These are phyloP conservation scores for Nineta flava DNA, from an alignment of 2,888 invertebrate genomes.

Conservation along the genomic window DNA sequence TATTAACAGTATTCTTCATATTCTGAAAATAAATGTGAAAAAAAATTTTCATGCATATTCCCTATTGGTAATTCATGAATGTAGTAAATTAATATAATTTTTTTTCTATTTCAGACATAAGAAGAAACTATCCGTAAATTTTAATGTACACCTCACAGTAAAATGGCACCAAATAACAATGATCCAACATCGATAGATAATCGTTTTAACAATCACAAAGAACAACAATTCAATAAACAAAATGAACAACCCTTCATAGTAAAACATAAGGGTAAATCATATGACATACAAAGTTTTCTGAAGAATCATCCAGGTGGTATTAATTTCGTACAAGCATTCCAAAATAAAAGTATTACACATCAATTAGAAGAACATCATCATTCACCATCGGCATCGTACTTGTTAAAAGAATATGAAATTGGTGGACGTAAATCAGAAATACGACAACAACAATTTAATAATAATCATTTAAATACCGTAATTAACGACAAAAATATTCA, in stretches of 20 bases:
- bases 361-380: conserved; percentile 40
- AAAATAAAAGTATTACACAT: conserved; percentile 34
- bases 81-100: too few relatives aligned
- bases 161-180: too few relatives aligned
- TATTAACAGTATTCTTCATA: too few relatives aligned
- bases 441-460: conserved; percentile 1
- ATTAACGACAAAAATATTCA: conserved; percentile 29
- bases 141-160: too few relatives aligned
- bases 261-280: conserved; percentile 29
- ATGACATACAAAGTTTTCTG: conserved; percentile 48
- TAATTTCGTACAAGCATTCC: conserved; percentile 41
- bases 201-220: neutral
- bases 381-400: conserved; percentile 45
- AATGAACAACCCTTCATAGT: conserved; percentile 23
- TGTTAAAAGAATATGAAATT: conserved; percentile 42
- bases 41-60: too few relatives aligned
- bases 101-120: too few relatives aligned
- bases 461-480: conserved; percentile 16
- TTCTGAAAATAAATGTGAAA: too few relatives aligned
- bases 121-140: too few relatives aligned
- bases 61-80: too few relatives aligned
- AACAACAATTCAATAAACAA: conserved; percentile 12
- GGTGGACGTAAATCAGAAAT: conserved; percentile 22
- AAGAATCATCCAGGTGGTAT: conserved; percentile 60
- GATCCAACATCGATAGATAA: too few relatives aligned